Conservation (phyloP, 2,888 invertebrate genomes). For the Notocelia uddmanniana region DNA sequence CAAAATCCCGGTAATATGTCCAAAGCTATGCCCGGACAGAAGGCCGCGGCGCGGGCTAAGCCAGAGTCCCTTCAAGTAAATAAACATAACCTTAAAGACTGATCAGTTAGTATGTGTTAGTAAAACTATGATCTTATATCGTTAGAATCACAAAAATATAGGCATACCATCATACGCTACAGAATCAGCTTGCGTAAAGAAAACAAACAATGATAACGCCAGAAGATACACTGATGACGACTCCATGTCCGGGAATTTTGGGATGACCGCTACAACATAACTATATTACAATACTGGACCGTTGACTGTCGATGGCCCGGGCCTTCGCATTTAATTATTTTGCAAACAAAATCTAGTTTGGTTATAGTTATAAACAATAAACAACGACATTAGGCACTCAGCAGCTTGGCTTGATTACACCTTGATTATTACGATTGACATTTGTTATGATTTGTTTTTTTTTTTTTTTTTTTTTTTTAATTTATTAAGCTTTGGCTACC, state of each 20-base stretch:
- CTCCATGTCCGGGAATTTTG: neutral
- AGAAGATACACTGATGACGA: conserved; percentile 42
- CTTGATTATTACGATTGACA: neutral
- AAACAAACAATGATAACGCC: conserved; percentile 52
- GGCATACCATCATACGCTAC: conserved; percentile 70
- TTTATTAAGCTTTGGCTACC: too few relatives aligned
- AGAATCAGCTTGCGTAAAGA: conserved; percentile 56
- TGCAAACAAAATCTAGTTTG: neutral
- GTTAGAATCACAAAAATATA: conserved; percentile 35
- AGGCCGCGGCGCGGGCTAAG: neutral
- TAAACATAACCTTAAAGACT: conserved; percentile 22
- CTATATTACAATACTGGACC: neutral
- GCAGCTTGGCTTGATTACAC: neutral
- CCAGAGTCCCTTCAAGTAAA: neutral
- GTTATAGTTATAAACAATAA: neutral
- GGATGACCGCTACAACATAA: conserved; percentile 37
- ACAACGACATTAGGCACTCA: neutral
- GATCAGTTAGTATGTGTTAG: neutral
- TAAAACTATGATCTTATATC: neutral
- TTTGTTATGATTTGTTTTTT: too few relatives aligned
- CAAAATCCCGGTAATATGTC: neutral
- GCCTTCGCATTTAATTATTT: neutral
- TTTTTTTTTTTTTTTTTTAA: too few relatives aligned
- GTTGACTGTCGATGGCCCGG: too few relatives aligned
- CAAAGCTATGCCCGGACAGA: too few relatives aligned